Conservation (phyloP, 2,113 vertebrate genomes). For the Aythya baeri region DNA sequence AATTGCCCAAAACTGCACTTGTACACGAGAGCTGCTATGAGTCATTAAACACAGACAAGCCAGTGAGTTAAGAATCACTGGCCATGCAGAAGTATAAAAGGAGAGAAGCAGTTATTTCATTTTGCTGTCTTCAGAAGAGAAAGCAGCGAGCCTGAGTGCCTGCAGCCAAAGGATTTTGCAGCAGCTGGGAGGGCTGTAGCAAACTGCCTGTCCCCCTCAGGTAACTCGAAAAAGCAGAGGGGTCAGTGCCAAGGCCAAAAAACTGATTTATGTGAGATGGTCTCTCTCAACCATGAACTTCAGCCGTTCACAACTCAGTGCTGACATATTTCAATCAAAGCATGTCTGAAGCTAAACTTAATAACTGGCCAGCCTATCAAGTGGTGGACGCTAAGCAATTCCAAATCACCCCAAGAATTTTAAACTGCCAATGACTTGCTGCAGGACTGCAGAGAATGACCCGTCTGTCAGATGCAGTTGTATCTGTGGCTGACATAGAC, state of each 20-base stretch:
- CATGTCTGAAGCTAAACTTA: neutral
- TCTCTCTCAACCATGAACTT: neutral
- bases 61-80: neutral
- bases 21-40: neutral
- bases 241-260: neutral
- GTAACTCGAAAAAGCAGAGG: neutral
- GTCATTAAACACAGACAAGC: neutral
- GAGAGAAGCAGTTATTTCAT: neutral
- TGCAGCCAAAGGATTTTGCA: neutral
- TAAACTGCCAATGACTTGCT: neutral
- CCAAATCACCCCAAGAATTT: neutral
- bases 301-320: neutral
- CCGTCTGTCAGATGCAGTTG: constrained; percentile 8
- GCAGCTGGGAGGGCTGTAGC: neutral
- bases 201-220: neutral
- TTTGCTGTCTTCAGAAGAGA: neutral
- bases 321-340: constrained; percentile 58
- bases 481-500: neutral
- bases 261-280: neutral
- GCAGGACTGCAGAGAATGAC: constrained; percentile 36
- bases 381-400: neutral
- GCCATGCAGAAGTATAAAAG: neutral
- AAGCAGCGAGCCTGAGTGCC: neutral
- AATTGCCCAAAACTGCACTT: neutral
- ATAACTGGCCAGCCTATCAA: neutral